Conservation (phyloP, 2,113 vertebrate genomes). For the Tor tambroides region DNA sequence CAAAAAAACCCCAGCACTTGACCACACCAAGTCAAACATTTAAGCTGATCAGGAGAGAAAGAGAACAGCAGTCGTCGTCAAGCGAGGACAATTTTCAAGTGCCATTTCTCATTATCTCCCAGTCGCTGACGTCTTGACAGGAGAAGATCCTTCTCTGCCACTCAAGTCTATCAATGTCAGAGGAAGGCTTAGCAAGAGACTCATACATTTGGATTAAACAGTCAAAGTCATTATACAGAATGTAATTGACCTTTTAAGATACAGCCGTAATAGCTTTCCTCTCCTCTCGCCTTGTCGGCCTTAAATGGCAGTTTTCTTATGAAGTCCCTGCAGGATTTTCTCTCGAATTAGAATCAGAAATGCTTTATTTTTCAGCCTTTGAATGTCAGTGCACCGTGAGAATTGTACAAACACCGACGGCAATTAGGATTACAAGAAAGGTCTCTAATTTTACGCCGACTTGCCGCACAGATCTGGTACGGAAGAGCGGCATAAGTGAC, state of each 20-base stretch:
- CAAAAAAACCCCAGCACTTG: too few species aligned
- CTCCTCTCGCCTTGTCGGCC: slow-evolving; percentile 47
- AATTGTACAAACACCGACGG: slow-evolving; percentile 65
- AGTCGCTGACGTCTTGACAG: slow-evolving; percentile 79
- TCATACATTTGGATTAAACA: slow-evolving; percentile 83
- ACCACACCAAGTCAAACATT: too few species aligned
- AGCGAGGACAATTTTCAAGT: slow-evolving; percentile 70
- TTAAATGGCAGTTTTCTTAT: slow-evolving; percentile 67
- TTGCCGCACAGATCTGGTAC: slow-evolving; percentile 48
- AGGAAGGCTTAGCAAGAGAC: slow-evolving; percentile 75
- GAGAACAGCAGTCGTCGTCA: too few species aligned
- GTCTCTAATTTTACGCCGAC: slow-evolving; percentile 67
- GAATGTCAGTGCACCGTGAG: slow-evolving; percentile 5
- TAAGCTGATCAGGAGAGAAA: too few species aligned
- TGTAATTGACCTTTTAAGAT: slow-evolving; percentile 79
- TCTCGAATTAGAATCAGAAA: slow-evolving; percentile 75
- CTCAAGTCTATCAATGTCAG: slow-evolving; percentile 87
- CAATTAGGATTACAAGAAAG: slow-evolving; percentile 66
- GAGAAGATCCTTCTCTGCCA: slow-evolving; percentile 81
- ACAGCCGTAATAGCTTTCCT: slow-evolving; percentile 72
- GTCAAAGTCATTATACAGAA: slow-evolving; percentile 77
- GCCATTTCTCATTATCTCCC: slow-evolving; percentile 83
- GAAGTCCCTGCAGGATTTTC: slow-evolving; percentile 71
- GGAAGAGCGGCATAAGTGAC: slow-evolving; percentile 36
- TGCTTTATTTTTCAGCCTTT: slow-evolving; percentile 58